phyloP scores from a whole-genome alignment of 1,140 invertebrate genomes.

The Steinernema khuongi region DNA sequence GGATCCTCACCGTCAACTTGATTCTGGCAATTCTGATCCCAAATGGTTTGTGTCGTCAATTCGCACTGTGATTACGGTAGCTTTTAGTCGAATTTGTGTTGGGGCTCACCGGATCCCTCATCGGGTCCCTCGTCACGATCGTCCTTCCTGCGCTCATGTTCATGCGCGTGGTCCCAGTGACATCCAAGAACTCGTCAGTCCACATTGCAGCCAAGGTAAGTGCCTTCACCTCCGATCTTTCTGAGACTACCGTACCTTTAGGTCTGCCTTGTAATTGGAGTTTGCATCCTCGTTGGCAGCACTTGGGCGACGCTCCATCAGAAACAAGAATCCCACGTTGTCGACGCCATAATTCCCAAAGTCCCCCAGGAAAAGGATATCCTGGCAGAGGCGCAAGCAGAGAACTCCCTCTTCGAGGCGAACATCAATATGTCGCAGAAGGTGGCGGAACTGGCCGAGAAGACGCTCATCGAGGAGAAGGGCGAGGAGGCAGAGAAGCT shows the following conservation, averaged over 20 bases:
- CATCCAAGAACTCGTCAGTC: constrained; percentile 58
- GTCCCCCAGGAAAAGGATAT: constrained; percentile 26
- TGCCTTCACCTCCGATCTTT: background rate
- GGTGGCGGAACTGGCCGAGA: constrained; percentile 61
- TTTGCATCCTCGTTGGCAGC: constrained; percentile 75
- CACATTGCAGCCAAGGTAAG: constrained; percentile 61
- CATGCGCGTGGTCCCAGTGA: constrained; percentile 61
- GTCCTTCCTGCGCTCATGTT: constrained; percentile 76
- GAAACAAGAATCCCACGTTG: constrained; percentile 64
- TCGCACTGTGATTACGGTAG: constrained; percentile 21
- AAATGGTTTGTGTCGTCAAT: constrained; percentile 59
- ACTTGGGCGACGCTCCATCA: constrained; percentile 78
- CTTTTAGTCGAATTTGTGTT: constrained; percentile 80
- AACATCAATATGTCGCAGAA: constrained; percentile 64
- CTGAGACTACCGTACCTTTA: constrained; percentile 50
- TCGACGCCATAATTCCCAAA: constrained; percentile 32
- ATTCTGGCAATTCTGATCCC: constrained; percentile 66
- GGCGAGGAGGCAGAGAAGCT: constrained; percentile 55
- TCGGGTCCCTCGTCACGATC: constrained; percentile 85
- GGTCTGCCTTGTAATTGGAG: constrained; percentile 71
- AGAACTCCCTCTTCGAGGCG: constrained; percentile 59
- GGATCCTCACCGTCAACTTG: constrained; percentile 72
- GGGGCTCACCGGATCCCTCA: constrained; percentile 83
- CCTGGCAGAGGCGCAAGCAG: constrained; percentile 48
- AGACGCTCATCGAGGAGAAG: constrained; percentile 47